A percentile compares a stretch with the other conserved stretches of the same genome.
phyloP scores from a whole-genome alignment of 1,140 invertebrate species.

The Leptinotarsa defecta region DNA sequence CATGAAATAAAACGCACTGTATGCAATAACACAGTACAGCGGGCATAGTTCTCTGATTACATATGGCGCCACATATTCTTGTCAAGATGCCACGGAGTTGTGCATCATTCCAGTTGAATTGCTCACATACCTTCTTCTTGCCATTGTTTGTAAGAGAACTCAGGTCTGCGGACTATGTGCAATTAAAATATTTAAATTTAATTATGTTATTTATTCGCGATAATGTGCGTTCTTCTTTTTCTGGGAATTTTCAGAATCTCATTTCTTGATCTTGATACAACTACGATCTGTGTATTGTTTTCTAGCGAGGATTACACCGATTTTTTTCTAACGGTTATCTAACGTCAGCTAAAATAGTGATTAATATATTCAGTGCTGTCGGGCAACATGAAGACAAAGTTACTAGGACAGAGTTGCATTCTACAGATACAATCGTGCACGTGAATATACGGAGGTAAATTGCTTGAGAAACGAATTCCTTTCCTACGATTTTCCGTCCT shows the following conservation, averaged over 20 bases:
- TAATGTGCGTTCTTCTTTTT: not conserved
- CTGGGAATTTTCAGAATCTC: not conserved
- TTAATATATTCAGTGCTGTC: not conserved
- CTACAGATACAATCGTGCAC: no score
- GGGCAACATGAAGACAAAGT: not conserved
- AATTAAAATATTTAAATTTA: conserved; percentile 7
- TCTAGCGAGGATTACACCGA: not conserved
- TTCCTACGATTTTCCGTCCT: no score
- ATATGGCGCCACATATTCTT: conserved; percentile 6
- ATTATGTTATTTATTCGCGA: conserved; percentile 4
- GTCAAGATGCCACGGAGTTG: not conserved
- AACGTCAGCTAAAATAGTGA: not conserved
- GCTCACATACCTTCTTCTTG: not conserved
- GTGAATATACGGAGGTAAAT: no score
- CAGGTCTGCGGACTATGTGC: not conserved
- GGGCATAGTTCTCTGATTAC: conserved; percentile 8
- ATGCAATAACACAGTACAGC: not conserved
- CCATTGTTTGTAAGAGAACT: conserved; percentile 8
- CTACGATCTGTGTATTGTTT: not conserved
- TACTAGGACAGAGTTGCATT: no score
- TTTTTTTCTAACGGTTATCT: not conserved
- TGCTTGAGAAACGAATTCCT: no score
- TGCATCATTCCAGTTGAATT: conserved; percentile 6
- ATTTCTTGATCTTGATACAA: not conserved
- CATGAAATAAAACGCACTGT: not conserved